A percentile compares a stretch with the other conserved stretches of the same genome.
Conservation (phyloP, 2,797 vertebrate species). For the Mormyrops boulengeri region DNA sequence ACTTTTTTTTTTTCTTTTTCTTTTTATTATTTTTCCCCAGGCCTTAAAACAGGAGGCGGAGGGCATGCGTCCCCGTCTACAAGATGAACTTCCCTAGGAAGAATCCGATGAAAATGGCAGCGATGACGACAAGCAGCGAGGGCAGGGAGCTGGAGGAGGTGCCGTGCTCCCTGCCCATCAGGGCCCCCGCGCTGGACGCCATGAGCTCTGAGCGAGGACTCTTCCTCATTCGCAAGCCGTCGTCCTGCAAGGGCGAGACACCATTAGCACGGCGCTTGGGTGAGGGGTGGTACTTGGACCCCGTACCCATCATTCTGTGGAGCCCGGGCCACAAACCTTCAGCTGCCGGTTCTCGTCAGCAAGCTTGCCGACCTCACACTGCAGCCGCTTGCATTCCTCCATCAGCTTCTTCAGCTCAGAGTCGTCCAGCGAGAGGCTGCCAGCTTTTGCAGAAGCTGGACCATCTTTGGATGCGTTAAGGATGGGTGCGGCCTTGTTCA, state of each 20-base stretch:
- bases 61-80: slow-evolving; percentile 80
- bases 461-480: slow-evolving; percentile 77
- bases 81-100: slow-evolving; percentile 99
- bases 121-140: slow-evolving; percentile 96
- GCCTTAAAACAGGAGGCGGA: slow-evolving; percentile 43
- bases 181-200: slow-evolving; percentile 64
- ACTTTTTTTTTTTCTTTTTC: slow-evolving; percentile 54
- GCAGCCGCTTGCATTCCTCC: slow-evolving; percentile 92
- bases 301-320: not conserved
- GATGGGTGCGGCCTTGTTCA: slow-evolving; percentile 63
- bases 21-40: slow-evolving; percentile 38
- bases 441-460: slow-evolving; percentile 57
- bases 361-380: slow-evolving; percentile 79
- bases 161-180: slow-evolving; percentile 77
- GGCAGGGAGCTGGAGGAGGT: slow-evolving; percentile 73
- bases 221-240: slow-evolving; percentile 85
- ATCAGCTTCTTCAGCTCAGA: slow-evolving; percentile 79
- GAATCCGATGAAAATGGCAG: slow-evolving; percentile 99
- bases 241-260: slow-evolving; percentile 69
- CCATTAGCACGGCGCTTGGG: not conserved
- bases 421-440: slow-evolving; percentile 68
- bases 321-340: slow-evolving; percentile 61
- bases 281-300: not conserved
- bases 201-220: slow-evolving; percentile 76
- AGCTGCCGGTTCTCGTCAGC: slow-evolving; percentile 86